Evolutionary conservation across 2,888 invertebrate species (phyloP).

Genomic region (Polyommatus icarus): DNA sequence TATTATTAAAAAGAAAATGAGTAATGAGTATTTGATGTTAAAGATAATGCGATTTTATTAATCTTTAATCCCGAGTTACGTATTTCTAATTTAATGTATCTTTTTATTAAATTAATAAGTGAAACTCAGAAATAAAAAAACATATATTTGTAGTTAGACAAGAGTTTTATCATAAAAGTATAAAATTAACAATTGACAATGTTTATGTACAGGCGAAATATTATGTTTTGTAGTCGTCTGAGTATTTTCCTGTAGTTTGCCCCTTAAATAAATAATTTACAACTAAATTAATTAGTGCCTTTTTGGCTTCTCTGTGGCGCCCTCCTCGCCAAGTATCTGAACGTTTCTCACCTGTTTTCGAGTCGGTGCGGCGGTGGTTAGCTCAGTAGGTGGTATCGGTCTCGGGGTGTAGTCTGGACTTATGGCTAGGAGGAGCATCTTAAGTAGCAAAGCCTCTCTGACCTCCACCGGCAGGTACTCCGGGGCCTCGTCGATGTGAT

Average conservation of each 20-base stretch:
- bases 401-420: conserved; percentile 80
- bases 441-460: conserved; percentile 84
- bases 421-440: conserved; percentile 87
- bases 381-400: conserved; percentile 64
- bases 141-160: background rate
- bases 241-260: conserved; percentile 35
- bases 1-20: no score
- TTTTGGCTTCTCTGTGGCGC: conserved; percentile 60
- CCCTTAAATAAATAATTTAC: conserved; percentile 34
- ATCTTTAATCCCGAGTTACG: background rate
- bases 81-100: background rate
- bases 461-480: conserved; percentile 85
- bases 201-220: conserved; percentile 14
- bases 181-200: conserved; percentile 24
- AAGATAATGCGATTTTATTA: background rate
- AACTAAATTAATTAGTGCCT: conserved; percentile 50
- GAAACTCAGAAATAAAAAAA: background rate
- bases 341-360: conserved; percentile 84
- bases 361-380: conserved; percentile 75
- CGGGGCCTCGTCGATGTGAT: conserved; percentile 73
- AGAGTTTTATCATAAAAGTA: conserved; percentile 26
- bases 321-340: conserved; percentile 85
- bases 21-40: no score
- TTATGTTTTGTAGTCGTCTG: conserved; percentile 14
- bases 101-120: background rate